Base-by-base conservation (phyloP, 1,140 invertebrate genomes). In the Listronotus oregonensis region DNA sequence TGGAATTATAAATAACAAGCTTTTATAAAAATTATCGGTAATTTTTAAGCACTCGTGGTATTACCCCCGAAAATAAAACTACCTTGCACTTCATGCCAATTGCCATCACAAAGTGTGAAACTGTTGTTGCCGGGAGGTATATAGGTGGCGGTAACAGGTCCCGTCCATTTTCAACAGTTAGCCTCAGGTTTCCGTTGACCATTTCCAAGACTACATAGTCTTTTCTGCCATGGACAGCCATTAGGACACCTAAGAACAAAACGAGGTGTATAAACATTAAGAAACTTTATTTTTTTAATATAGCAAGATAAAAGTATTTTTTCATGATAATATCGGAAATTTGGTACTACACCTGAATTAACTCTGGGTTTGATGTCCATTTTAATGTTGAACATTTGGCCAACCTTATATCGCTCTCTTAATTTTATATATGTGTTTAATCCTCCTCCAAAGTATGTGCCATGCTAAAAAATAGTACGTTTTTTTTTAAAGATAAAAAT, bases 41-140 rank as follows among this genome's bases (percentile, higher is more conserved):
- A n/a, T n/a, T n/a, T n/a, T n/a, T n/a, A n/a, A n/a, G n/a, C n/a
- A n/a, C n/a, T n/a, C n/a, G n/a, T n/a, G n/a, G n/a, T n/a, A n/a
- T n/a, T n/a, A n/a, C n/a, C n/a, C n/a, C n/a, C n/a, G n/a, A n/a
- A n/a, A n/a, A n/a, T n/a, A n/a, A n/a, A n/a, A n/a, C n/a, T 78
- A 95, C 93, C 91, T 83, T 88, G 82, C 71, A 97, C 91, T 12
- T 82, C 89, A 76, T 98, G 96, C 95, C 96, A 98, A 31, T 93
- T 83, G 34, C 96, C 96, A 82, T 99, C 94, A 77, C 96, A 98
- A 15, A 95, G 82, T 34, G 86, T 97, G 27, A 95, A 84, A 31
- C 86, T 85, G 75, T 89, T 86, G 32, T 87, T 84, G n/a, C 85
- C 81, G 15, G 84, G 81, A 6, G 93, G 86, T 17, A 83, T 85